phyloP scores from a whole-genome alignment of 2,113 vertebrate species.

The Bolborhynchus lineola region DNA sequence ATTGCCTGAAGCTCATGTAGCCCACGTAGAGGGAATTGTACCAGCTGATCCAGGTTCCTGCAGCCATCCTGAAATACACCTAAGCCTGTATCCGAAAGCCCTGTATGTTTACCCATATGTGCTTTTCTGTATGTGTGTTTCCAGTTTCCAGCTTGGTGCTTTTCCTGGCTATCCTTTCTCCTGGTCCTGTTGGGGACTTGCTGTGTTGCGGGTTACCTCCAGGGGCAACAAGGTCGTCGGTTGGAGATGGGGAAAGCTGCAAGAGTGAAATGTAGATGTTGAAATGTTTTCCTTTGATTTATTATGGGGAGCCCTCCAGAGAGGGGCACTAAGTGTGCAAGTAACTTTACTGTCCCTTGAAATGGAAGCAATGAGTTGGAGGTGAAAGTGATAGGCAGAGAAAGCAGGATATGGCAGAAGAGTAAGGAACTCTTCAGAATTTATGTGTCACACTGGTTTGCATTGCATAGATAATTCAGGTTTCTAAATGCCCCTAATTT shows the following conservation, averaged over 20 bases:
- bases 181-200: not conserved
- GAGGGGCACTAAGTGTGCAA: not conserved
- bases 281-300: not conserved
- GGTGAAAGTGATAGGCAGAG: not conserved
- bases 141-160: not conserved
- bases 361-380: not conserved
- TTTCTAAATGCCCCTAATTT: not conserved
- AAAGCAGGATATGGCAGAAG: not conserved
- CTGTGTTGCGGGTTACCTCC: not conserved
- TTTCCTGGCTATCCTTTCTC: not conserved
- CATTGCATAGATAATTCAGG: not conserved
- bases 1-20: not conserved
- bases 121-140: not conserved
- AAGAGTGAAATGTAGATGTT: not conserved
- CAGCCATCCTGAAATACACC: not conserved
- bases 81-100: rapidly evolving
- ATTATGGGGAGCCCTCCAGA: not conserved
- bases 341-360: not conserved
- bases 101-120: not conserved
- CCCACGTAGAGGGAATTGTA: not conserved
- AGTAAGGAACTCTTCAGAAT: not conserved
- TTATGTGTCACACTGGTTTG: not conserved
- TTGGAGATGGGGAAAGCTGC: not conserved
- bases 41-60: not conserved
- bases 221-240: not conserved